A percentile compares a stretch with the other conserved stretches of the same genome.
Evolutionary conservation across 2,888 invertebrate species (phyloP).

Genomic region (Cenopis cana): DNA sequence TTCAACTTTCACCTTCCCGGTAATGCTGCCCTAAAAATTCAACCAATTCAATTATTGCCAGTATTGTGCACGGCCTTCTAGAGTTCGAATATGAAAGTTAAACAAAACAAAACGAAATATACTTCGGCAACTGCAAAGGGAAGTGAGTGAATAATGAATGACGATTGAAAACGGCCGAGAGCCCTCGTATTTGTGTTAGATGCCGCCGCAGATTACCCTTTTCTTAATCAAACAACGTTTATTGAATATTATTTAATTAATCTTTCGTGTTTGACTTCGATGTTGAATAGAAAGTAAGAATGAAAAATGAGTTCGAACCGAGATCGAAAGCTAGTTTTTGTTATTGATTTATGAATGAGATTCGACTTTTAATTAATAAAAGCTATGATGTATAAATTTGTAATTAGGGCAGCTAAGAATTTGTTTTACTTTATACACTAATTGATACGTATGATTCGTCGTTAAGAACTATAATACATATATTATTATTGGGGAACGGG

Average conservation of each 20-base stretch:
- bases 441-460: background rate
- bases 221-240: conserved; percentile 83
- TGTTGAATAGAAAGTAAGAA: conserved; percentile 53
- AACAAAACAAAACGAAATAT: conserved; percentile 80
- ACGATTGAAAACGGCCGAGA: conserved; percentile 81
- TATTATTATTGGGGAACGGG: too few species aligned
- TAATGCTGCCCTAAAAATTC: conserved; percentile 61
- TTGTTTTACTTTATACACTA: background rate
- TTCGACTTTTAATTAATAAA: conserved; percentile 40
- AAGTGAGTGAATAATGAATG: conserved; percentile 83
- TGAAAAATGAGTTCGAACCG: conserved; percentile 55
- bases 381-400: background rate
- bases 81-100: conserved; percentile 80
- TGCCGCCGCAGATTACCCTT: conserved; percentile 83
- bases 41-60: conserved; percentile 71
- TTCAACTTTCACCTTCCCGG: conserved; percentile 61
- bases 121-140: conserved; percentile 81
- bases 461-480: background rate
- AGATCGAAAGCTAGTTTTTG: conserved; percentile 52
- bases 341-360: conserved; percentile 39
- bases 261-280: conserved; percentile 77
- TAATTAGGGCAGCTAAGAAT: background rate
- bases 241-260: conserved; percentile 83
- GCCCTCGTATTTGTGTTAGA: conserved; percentile 80
- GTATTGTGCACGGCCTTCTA: conserved; percentile 69